Evolutionary conservation across 2,797 vertebrate genomes (phyloP), one percentile per base, ranked within the genome.

Genomic region (Falco cherrug): DNA sequence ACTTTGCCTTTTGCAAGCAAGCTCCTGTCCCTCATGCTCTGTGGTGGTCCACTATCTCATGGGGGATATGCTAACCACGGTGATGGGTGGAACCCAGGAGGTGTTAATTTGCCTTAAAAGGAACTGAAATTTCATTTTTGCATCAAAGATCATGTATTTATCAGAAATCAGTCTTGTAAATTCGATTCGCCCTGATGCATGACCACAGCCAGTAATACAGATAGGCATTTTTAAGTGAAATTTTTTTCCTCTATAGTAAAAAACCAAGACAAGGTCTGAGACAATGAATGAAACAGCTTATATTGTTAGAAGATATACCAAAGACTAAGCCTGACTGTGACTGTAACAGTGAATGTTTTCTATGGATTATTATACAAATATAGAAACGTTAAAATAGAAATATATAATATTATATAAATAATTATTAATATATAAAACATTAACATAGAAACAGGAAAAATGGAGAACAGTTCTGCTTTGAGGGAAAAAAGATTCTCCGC

Each of bases 81-180:
- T 0, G 5, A 20, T 0, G 5, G 16, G 16, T 41, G 25, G 21
- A 12, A 48, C 17, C 28, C 1, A 5, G 22, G 13, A 16, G 18
- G 25, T 47, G 59, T 39, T 53, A 9, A 47, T 22, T 41, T 45
- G 50, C 13, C 31, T 33, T 24, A 33, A 41, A 53, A 20, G 29
- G n/a, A 59, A 47, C 35, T 10, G 17, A 70, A 64, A 29, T 47
- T 29, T 47, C 17, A 4, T 20, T 59, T 53, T 35, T 47, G 22
- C 35, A 21, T 47, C 31, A 7, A 11, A 41, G 33, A 12, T 20
- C 17, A 6, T 19, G 15, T 45, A 6, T 48, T 71, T 35, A 60
- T 37, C 28, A 56, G 41, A 61, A 84, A 54, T 18, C 47, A 25
- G 35, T 21, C 3, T 2, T 16, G 16, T 24, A 15, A 54, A 35